Conservation (phyloP, 1,140 invertebrate genomes). For the Potamilus streckersoni region DNA sequence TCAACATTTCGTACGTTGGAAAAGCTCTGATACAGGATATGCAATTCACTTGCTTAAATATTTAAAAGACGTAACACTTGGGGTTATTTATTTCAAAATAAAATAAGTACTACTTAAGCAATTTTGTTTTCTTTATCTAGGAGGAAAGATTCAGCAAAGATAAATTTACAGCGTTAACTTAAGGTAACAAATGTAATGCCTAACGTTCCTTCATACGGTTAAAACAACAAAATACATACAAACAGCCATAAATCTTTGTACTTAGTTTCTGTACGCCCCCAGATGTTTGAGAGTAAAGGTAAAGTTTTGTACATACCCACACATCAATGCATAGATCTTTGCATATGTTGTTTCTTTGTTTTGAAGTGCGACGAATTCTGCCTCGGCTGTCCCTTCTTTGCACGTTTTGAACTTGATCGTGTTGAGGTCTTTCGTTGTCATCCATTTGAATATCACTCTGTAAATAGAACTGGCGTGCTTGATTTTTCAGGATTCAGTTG, state of each 20-base stretch:
- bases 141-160: too few relatives aligned
- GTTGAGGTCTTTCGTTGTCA: slow-evolving; percentile 98
- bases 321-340: slow-evolving; percentile 90
- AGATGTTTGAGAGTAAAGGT: too few relatives aligned
- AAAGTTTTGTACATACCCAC: slow-evolving; percentile 56
- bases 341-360: slow-evolving; percentile 99
- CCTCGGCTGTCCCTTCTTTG: slow-evolving; percentile 96
- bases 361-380: slow-evolving; percentile 93
- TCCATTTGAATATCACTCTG: slow-evolving; percentile 98
- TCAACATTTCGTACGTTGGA: not conserved
- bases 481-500: too few relatives aligned
- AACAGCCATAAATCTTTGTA: too few relatives aligned
- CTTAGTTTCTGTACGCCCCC: too few relatives aligned
- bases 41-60: not conserved
- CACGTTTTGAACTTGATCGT: slow-evolving; percentile 91
- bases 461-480: slow-evolving; percentile 8
- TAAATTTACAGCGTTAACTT: too few relatives aligned
- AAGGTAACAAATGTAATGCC: too few relatives aligned
- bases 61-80: not conserved
- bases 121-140: too few relatives aligned
- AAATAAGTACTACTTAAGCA: not conserved
- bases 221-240: too few relatives aligned
- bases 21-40: not conserved
- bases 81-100: not conserved
- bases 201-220: too few relatives aligned